These are phyloP conservation scores for Pachymerium ferrugineum DNA, from an alignment of 2,888 invertebrate species.

Conservation along the genomic window DNA sequence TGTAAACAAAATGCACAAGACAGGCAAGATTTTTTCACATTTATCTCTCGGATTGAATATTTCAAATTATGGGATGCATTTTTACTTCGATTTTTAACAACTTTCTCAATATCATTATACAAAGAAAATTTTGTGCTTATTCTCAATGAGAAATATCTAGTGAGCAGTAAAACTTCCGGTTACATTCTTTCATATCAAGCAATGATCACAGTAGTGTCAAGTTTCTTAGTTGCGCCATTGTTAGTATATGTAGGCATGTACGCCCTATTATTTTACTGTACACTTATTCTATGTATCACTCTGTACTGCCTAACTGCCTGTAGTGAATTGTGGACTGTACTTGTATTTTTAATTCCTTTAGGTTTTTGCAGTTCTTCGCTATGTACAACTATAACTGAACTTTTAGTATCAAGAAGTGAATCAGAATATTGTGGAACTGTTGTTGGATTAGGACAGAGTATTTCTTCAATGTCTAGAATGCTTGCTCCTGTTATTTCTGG, in stretches of 20 bases:
- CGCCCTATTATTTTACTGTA: not conserved
- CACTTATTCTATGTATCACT: not conserved
- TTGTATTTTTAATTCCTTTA: not conserved
- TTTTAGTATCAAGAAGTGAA: not conserved
- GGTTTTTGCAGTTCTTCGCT: not conserved
- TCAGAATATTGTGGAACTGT: not conserved
- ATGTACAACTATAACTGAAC: not conserved
- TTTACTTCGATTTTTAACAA: not conserved
- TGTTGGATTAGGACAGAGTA: not conserved
- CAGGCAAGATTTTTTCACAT: not conserved
- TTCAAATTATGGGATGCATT: not conserved
- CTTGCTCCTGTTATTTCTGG: not conserved
- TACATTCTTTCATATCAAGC: conserved; percentile 10
- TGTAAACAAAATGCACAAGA: not conserved
- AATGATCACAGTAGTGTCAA: not conserved
- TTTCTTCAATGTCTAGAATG: not conserved
- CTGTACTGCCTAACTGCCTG: not conserved
- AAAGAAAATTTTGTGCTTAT: not conserved
- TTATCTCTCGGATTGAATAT: not conserved
- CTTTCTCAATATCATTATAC: not conserved
- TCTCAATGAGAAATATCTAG: not conserved
- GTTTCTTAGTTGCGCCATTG: not conserved
- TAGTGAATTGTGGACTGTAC: not conserved
- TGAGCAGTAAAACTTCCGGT: not conserved
- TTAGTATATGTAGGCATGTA: not conserved